Conservation (phyloP, 2,888 invertebrate species). For the Athrips mouffetella region DNA sequence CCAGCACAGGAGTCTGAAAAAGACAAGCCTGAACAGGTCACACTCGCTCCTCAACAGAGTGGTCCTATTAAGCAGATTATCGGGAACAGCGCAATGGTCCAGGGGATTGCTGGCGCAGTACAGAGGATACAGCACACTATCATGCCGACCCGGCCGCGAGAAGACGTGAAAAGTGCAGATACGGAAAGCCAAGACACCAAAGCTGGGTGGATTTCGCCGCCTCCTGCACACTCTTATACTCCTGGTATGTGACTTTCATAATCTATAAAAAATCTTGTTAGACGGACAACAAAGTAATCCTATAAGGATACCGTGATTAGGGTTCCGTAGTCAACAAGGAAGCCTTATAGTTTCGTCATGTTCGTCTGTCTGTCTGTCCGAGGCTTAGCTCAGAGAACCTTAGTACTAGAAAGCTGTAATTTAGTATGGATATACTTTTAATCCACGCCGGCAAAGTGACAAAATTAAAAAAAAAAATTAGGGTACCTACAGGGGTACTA, state of each 20-base stretch:
- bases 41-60: slow-evolving; percentile 4
- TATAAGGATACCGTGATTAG: not conserved
- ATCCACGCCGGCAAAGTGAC: too few species aligned
- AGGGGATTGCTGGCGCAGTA: slow-evolving; percentile 43
- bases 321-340: not conserved
- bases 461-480: too few species aligned
- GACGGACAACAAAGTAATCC: not conserved
- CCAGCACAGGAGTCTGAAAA: slow-evolving; percentile 18
- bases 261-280: not conserved
- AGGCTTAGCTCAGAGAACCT: too few species aligned
- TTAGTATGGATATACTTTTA: too few species aligned
- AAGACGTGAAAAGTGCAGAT: slow-evolving; percentile 27
- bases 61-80: slow-evolving; percentile 43
- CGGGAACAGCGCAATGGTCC: slow-evolving; percentile 44
- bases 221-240: slow-evolving; percentile 22
- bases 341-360: too few species aligned
- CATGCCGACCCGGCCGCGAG: slow-evolving; percentile 46
- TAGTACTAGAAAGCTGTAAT: too few species aligned
- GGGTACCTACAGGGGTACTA: too few species aligned
- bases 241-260: slow-evolving; percentile 9
- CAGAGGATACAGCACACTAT: slow-evolving; percentile 41
- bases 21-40: slow-evolving; percentile 18
- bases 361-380: too few species aligned
- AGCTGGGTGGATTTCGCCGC: too few species aligned
- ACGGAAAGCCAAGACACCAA: slow-evolving; percentile 23